Percentiles rank a stretch among this genome's conserved stretches.
Evolutionary conservation across 2,113 vertebrate genomes (phyloP).

Genomic region (Ceyx melanurus): DNA sequence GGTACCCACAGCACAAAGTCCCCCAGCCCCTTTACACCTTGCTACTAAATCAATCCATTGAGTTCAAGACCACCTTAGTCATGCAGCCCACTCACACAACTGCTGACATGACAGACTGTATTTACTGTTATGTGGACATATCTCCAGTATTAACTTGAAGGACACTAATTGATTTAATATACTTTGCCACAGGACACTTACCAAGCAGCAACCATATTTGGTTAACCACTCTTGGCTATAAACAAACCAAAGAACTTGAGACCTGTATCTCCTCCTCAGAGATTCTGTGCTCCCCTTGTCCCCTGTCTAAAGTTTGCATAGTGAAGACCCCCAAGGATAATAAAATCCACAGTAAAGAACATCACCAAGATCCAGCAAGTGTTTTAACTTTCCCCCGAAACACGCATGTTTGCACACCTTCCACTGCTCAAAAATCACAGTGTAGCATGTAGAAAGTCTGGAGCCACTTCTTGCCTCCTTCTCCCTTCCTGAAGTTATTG

Average conservation of each 20-base stretch:
- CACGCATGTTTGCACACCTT: accelerated
- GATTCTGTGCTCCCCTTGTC: not conserved
- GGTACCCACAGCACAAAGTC: not conserved
- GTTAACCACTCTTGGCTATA: not conserved
- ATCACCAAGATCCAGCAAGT: not conserved
- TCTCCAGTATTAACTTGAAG: not conserved
- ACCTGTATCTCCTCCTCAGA: not conserved
- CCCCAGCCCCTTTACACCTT: not conserved
- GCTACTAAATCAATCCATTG: not conserved
- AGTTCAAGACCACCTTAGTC: not conserved
- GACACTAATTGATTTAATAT: not conserved
- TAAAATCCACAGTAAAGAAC: not conserved
- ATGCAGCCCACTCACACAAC: too few relatives aligned
- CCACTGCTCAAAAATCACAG: not conserved
- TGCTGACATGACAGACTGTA: not conserved
- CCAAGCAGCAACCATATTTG: not conserved
- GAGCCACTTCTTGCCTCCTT: not conserved
- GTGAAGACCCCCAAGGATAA: not conserved
- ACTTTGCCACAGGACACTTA: not conserved
- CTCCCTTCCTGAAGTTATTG: not conserved
- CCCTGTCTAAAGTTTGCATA: not conserved
- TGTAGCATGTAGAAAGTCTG: accelerated
- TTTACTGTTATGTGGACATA: not conserved
- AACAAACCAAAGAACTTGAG: not conserved
- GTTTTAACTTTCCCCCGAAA: not conserved